Evolutionary conservation across 2,888 invertebrate species (phyloP).

Genomic region (Sympetrum striolatum): DNA sequence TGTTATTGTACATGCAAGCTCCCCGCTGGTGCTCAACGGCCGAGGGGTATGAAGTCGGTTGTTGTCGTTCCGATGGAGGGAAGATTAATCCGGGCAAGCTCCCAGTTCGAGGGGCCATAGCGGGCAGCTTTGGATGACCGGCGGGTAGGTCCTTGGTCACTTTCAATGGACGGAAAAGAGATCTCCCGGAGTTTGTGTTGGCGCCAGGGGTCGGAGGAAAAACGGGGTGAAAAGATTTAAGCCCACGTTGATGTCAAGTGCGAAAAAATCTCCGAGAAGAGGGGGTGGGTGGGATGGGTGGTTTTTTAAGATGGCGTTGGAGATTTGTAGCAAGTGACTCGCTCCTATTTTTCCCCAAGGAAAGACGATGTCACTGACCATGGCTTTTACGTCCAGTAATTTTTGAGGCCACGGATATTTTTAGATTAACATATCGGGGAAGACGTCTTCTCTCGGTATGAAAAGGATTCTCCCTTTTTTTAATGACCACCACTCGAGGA

Average conservation of each 20-base stretch:
- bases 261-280: not conserved
- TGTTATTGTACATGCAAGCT: not conserved
- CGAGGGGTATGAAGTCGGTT: not conserved
- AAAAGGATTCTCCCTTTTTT: no score
- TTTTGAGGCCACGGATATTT: not conserved
- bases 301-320: conserved; percentile 10
- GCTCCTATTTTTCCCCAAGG: not conserved
- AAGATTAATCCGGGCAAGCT: not conserved
- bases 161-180: not conserved
- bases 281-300: not conserved
- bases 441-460: no score
- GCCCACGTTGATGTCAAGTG: not conserved
- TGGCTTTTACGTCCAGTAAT: not conserved
- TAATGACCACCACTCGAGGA: no score
- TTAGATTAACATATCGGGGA: not conserved
- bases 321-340: not conserved
- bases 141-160: not conserved
- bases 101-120: not conserved
- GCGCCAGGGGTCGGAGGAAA: not conserved
- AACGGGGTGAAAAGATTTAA: not conserved
- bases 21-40: not conserved
- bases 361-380: not conserved
- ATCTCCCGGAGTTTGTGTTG: not conserved
- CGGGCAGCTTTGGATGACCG: not conserved
- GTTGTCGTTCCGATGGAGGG: not conserved